These are phyloP conservation scores for Castor canadensis DNA, from an alignment of 2,113 vertebrate genomes.

Conservation along the genomic window DNA sequence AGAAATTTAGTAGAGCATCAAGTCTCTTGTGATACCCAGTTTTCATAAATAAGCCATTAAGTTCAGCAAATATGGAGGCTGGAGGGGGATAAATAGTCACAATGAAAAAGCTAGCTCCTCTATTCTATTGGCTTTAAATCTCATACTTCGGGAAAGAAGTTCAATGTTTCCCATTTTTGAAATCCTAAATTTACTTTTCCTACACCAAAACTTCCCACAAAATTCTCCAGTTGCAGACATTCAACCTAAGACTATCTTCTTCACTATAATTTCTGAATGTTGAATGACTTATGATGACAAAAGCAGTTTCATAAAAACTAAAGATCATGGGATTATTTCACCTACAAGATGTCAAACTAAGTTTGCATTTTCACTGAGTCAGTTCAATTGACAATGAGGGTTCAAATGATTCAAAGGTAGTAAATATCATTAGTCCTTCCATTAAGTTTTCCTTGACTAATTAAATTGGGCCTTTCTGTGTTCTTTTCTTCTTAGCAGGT, in stretches of 20 bases:
- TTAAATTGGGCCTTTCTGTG: background rate
- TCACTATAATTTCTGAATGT: background rate
- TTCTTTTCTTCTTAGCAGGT: background rate
- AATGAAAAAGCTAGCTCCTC: background rate
- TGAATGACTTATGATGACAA: background rate
- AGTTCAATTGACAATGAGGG: background rate
- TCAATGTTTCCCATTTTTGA: background rate
- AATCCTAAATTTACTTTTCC: background rate
- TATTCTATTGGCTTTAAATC: background rate
- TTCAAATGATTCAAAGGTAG: background rate
- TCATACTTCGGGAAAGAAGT: background rate
- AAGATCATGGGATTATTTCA: background rate
- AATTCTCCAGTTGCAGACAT: background rate
- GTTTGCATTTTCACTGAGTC: background rate
- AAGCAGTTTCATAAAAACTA: background rate
- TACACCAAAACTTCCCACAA: background rate
- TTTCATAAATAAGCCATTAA: background rate
- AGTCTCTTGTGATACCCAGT: rapidly evolving
- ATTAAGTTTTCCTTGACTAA: background rate
- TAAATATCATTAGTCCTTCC: background rate
- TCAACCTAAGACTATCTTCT: background rate
- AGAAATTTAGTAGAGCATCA: background rate
- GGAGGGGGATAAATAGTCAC: background rate
- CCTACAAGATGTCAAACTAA: background rate
- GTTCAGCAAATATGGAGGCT: background rate